Conservation (phyloP, 2,113 vertebrate genomes). For the Spheniscus mendiculus region DNA sequence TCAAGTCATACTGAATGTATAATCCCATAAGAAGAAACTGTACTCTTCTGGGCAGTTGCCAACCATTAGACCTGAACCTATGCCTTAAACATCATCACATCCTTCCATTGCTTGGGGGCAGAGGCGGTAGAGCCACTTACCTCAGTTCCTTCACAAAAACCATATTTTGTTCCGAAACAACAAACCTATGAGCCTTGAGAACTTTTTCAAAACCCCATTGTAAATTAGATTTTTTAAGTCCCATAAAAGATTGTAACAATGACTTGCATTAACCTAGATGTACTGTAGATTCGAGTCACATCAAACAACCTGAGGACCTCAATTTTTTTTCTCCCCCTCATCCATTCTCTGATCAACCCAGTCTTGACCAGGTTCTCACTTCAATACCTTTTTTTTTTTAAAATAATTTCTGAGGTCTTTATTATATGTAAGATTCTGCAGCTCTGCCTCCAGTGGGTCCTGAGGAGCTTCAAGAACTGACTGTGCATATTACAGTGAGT, state of each 20-base stretch:
- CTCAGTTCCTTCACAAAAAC: neutral
- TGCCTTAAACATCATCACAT: neutral
- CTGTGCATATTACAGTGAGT: neutral
- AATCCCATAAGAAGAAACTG: neutral
- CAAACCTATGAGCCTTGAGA: neutral
- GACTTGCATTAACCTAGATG: neutral
- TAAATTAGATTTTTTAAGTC: neutral
- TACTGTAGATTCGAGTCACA: neutral
- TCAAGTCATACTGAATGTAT: neutral
- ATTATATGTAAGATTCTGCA: neutral
- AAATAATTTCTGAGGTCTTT: neutral
- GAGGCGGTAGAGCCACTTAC: neutral
- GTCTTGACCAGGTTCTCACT: neutral
- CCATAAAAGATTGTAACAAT: neutral
- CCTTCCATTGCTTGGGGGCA: neutral
- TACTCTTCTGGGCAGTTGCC: neutral
- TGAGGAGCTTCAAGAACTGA: neutral
- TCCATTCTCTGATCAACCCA: neutral
- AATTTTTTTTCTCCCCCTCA: too few relatives aligned
- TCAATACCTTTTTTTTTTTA: neutral
- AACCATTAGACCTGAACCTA: neutral
- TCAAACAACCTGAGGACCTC: neutral
- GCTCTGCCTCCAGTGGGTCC: neutral
- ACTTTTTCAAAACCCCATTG: neutral
- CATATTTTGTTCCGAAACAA: neutral